Conservation (phyloP, 2,888 invertebrate genomes). For the Tenthredo livida region DNA sequence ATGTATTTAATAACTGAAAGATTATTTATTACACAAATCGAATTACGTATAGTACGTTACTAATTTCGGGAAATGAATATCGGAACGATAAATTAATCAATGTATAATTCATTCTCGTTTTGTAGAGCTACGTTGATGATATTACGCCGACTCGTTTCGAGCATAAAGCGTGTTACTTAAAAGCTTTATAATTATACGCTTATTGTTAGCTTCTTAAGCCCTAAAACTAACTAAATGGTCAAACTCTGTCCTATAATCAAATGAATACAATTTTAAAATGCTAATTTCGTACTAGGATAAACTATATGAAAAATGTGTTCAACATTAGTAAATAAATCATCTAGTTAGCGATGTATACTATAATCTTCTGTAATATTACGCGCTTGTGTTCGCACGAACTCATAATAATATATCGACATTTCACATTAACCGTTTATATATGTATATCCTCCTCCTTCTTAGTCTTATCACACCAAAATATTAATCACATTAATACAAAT, state of each 20-base stretch:
- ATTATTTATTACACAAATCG: not conserved
- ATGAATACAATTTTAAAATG: not conserved
- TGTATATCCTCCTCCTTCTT: not conserved
- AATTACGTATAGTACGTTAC: too few species aligned
- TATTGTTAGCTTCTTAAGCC: not conserved
- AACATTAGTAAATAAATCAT: conserved; percentile 65
- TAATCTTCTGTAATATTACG: conserved; percentile 53
- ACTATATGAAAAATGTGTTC: conserved; percentile 66
- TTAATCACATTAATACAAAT: not conserved
- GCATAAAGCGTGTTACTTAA: not conserved
- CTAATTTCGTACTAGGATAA: conserved; percentile 49
- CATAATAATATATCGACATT: not conserved
- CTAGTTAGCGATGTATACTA: conserved; percentile 46
- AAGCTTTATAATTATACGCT: not conserved
- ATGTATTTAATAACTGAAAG: not conserved
- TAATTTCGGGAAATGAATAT: not conserved
- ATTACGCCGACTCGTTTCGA: conserved; percentile 22
- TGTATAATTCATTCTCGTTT: not conserved
- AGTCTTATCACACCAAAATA: conserved; percentile 4
- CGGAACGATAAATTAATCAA: not conserved
- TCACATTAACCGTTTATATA: not conserved
- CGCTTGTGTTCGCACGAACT: conserved; percentile 66
- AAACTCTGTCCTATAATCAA: not conserved
- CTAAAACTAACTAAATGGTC: not conserved
- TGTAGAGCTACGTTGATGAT: not conserved